Evolutionary conservation across 1,140 invertebrate species (phyloP).

Genomic region (Charaxes varanes): DNA sequence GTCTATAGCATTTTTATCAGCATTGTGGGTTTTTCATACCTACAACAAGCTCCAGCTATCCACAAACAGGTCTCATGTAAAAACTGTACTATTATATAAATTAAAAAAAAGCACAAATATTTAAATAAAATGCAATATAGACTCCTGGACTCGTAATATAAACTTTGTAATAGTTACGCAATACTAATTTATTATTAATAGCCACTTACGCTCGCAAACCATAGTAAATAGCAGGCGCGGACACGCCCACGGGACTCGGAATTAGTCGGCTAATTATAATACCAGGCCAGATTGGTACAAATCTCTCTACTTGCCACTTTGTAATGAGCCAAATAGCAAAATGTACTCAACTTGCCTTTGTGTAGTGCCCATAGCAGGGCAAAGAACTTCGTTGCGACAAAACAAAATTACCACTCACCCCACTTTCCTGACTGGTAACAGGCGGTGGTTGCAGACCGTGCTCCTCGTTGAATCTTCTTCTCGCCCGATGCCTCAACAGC

Average conservation of each 20-base stretch:
- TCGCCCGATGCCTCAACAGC: constrained; percentile 47
- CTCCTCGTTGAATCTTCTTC: constrained; percentile 55
- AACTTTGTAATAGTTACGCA: not conserved
- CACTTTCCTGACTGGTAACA: constrained; percentile 60
- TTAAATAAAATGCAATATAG: no score
- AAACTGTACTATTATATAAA: no score
- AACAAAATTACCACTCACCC: constrained; percentile 39
- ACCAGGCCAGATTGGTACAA: not conserved
- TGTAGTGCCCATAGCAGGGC: no score
- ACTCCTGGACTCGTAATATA: no score
- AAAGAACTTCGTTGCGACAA: not conserved
- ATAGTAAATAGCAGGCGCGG: constrained; percentile 3
- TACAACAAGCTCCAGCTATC: no score
- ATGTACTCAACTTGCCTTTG: no score
- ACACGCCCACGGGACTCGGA: constrained; percentile 7
- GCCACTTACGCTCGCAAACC: not conserved
- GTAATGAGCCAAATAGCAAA: no score
- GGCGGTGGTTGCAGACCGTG: constrained; percentile 47
- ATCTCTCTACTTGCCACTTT: no score
- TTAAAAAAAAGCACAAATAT: no score
- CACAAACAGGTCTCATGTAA: no score
- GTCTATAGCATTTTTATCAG: no score
- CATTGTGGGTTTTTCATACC: no score
- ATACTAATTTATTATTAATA: not conserved
- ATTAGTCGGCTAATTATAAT: constrained; percentile 12